Evolutionary conservation across 1,140 invertebrate genomes (phyloP), one percentile per base, ranked within the genome.

Genomic region (Pinna nobilis): DNA sequence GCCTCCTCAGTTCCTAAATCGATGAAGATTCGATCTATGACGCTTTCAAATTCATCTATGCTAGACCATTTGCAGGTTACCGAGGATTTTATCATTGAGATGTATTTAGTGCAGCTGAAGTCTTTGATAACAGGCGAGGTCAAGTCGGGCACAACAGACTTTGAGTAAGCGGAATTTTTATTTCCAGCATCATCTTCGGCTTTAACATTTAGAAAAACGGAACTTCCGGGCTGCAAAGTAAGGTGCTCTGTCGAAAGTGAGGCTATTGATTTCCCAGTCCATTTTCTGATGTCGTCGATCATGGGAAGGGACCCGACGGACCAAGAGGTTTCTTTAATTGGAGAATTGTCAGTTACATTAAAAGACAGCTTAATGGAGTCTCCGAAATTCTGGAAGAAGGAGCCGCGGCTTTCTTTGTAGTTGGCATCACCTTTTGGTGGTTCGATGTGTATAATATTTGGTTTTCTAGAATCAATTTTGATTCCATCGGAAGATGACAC

Each of bases 401-500:
- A 25, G 15, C n/a, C 23, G 13, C 11, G 6, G 20, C 3, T 20
- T 39, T 41, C 13, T 9, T 2, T 13, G 33, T 41, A 61, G 41
- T 20, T n/a, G n/a, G 1, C 37, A 7, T 39, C 59, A 37, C 13
- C 3, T 5, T 37, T 15, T 30, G 25, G 11, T n/a, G 50, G 50
- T n/a, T 18, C 15, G 13, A 53, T 53, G 11, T 53, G 25, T 15
- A 4, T 5, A 20, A 61, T 41, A 2, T 18, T 3, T 20, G 79
- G 79, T 5, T 51, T 23, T 15, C 57, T 72, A 7, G 64, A 70
- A 44, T 79, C 77, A 18, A 74, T 23, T 32, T 32, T 71, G 23
- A 79, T 60, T 4, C 80, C 80, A 61, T 82, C 70, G 1, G 80
- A 82, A 1, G 70, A 61, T 6, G 80, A 77, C 33, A 82, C 69